Evolutionary conservation across 2,113 vertebrate species (phyloP).

Genomic region (Salvelinus sp.): DNA sequence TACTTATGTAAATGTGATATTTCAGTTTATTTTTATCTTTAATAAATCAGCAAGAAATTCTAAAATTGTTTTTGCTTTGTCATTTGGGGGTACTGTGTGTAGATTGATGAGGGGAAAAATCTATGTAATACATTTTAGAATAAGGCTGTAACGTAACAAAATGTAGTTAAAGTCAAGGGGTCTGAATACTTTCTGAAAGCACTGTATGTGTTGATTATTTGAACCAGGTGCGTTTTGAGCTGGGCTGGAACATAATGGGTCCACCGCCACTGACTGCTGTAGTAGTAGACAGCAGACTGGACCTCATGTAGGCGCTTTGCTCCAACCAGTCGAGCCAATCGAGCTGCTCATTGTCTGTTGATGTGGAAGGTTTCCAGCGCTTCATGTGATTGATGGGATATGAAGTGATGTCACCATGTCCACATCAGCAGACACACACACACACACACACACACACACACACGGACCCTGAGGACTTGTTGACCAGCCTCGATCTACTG

Average conservation of each 20-base stretch:
- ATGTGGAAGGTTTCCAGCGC: constrained; percentile 31
- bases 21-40: no score
- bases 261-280: not conserved
- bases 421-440: not conserved
- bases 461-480: constrained; percentile 10
- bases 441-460: constrained; percentile 2
- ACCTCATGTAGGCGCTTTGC: constrained; percentile 46
- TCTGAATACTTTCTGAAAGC: no score
- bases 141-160: no score
- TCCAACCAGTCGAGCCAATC: constrained; percentile 38
- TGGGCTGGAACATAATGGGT: not conserved
- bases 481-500: not conserved
- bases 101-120: no score
- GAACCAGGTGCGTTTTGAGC: not conserved
- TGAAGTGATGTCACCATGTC: not conserved
- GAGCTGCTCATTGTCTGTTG: constrained; percentile 43
- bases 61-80: no score
- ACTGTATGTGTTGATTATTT: not conserved
- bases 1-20: no score
- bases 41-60: no score
- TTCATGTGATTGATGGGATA: not conserved
- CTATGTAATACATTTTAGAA: no score
- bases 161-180: no score
- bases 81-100: no score
- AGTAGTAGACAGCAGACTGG: not conserved